These are phyloP conservation scores for Oncorhynchus keta DNA, from an alignment of 2,113 vertebrate genomes.

Conservation along the genomic window DNA sequence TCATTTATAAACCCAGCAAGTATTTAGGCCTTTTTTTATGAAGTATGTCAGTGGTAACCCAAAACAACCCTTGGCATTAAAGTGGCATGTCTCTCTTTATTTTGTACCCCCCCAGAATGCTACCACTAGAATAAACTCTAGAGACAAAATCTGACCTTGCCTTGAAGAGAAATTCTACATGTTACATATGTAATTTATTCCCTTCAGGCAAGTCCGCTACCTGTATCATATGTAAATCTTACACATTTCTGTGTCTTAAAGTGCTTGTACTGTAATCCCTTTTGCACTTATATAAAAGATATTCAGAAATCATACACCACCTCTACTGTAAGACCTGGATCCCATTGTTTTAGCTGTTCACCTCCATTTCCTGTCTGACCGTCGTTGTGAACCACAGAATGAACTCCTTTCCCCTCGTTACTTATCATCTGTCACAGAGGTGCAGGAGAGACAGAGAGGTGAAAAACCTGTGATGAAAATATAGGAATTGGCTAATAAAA, in stretches of 20 bases:
- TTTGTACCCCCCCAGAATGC: neutral
- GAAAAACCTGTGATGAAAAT: slow-evolving; percentile 24
- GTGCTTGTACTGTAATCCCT: neutral
- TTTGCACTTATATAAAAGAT: neutral
- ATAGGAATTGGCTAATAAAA: slow-evolving; percentile 54
- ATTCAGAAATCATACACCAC: neutral
- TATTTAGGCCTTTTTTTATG: neutral
- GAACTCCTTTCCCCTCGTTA: slow-evolving; percentile 5
- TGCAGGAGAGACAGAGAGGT: slow-evolving; percentile 20
- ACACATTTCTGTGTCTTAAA: no score
- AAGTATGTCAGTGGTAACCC: no score
- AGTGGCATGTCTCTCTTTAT: no score
- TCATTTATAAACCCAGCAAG: neutral
- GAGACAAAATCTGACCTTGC: neutral
- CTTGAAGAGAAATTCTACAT: neutral
- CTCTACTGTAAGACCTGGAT: neutral
- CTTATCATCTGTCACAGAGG: slow-evolving; percentile 26
- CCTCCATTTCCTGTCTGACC: slow-evolving; percentile 46
- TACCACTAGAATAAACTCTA: neutral
- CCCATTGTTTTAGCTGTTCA: slow-evolving; percentile 18
- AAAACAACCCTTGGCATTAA: no score
- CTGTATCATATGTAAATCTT: neutral
- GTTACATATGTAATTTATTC: no score
- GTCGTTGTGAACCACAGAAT: slow-evolving; percentile 38
- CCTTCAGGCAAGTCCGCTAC: neutral